Conservation (phyloP, 1,140 invertebrate species). For the Halictus rubicundus region DNA sequence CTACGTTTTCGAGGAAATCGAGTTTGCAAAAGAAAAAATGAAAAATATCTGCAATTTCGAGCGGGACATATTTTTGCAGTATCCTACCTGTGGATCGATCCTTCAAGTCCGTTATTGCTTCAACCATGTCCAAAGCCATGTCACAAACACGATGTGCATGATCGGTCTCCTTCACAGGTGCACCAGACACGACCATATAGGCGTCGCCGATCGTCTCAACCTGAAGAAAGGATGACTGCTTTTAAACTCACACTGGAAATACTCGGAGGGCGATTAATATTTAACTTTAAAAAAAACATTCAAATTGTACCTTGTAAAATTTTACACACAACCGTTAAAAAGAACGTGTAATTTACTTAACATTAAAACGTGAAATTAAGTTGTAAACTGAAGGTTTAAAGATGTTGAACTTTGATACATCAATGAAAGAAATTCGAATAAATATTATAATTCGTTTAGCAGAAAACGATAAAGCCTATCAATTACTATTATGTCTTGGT, state of each 20-base stretch:
- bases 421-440: background rate
- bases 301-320: background rate
- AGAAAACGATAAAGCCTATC: background rate
- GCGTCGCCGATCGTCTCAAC: conserved; percentile 98
- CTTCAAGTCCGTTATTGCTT: conserved; percentile 93
- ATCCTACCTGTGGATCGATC: conserved; percentile 93
- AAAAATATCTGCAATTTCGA: background rate
- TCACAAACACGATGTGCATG: conserved; percentile 97
- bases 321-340: background rate
- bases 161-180: conserved; percentile 93
- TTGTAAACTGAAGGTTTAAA: too few relatives aligned
- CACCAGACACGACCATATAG: conserved; percentile 98
- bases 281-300: background rate
- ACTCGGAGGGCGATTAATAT: background rate
- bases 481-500: background rate
- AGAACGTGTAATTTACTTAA: too few relatives aligned
- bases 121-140: conserved; percentile 98
- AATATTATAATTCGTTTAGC: background rate
- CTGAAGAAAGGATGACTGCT: conserved; percentile 77
- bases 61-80: background rate
- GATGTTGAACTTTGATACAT: too few relatives aligned
- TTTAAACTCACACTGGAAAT: background rate
- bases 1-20: too few relatives aligned
- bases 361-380: too few relatives aligned
- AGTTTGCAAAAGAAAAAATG: too few relatives aligned